phyloP scores from a whole-genome alignment of 2,888 invertebrate genomes.

The Dicycla oo region DNA sequence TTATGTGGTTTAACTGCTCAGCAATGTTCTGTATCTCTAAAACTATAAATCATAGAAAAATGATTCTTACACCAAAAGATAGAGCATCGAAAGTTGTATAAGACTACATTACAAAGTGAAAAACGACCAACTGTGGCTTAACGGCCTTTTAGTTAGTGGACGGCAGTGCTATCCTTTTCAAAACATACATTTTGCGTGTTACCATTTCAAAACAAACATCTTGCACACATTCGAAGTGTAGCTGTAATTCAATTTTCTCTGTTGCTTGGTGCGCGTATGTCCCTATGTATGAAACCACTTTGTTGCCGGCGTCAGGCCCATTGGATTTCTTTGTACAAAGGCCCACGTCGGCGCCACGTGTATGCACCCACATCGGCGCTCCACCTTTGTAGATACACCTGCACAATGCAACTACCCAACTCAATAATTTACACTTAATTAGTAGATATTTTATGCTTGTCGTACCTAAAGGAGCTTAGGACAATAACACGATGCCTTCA shows the following conservation, averaged over 20 bases:
- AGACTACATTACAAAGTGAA: too few relatives aligned
- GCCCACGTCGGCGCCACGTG: slow-evolving; percentile 75
- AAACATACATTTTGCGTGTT: slow-evolving; percentile 7
- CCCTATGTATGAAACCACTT: slow-evolving; percentile 75
- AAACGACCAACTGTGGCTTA: too few relatives aligned
- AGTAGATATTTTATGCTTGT: slow-evolving; percentile 60
- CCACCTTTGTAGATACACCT: slow-evolving; percentile 74
- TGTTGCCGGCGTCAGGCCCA: slow-evolving; percentile 77
- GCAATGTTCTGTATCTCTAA: too few relatives aligned
- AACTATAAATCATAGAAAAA: too few relatives aligned
- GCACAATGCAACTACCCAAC: slow-evolving; percentile 60
- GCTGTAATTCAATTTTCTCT: slow-evolving; percentile 60
- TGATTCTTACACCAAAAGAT: too few relatives aligned
- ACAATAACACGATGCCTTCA: slow-evolving; percentile 76
- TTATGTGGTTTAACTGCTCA: too few relatives aligned
- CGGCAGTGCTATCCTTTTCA: too few relatives aligned
- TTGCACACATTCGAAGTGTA: slow-evolving; percentile 41
- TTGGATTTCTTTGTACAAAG: slow-evolving; percentile 83
- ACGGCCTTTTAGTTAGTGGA: too few relatives aligned
- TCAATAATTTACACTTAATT: slow-evolving; percentile 63
- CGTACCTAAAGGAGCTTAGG: slow-evolving; percentile 49
- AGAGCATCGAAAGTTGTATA: too few relatives aligned
- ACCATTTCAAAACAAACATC: slow-evolving; percentile 33
- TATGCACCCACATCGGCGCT: slow-evolving; percentile 64
- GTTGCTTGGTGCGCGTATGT: slow-evolving; percentile 56